A percentile compares a stretch with the other conserved stretches of the same genome.
These are phyloP conservation scores for Macaca fascicularis DNA, from an alignment of 2,113 vertebrate species.

Conservation along the genomic window T2T-MFA8v1.1 NC_088376.1:167429001-167429500, in stretches of 20 bases:
- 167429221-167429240: conserved; percentile 49
- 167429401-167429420: not conserved
- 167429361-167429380: not conserved
- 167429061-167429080: conserved; percentile 57
- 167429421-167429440: not conserved
- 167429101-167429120: conserved; percentile 71
- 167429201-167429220: conserved; percentile 50
- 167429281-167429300: not conserved
- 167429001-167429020: not conserved
- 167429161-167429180: conserved; percentile 68
- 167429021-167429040: not conserved
- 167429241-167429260: conserved; percentile 2
- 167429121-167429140: conserved; percentile 76
- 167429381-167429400: not conserved
- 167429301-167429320: not conserved
- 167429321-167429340: not conserved
- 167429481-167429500: not conserved
- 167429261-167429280: conserved; percentile 18
- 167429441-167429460: not conserved
- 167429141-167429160: conserved; percentile 71
- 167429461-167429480: not conserved
- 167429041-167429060: conserved; percentile 51
- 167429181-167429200: conserved; percentile 63
- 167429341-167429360: not conserved
- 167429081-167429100: conserved; percentile 69